Conservation (phyloP, 2,888 invertebrate genomes). For the Alitta virens region DNA sequence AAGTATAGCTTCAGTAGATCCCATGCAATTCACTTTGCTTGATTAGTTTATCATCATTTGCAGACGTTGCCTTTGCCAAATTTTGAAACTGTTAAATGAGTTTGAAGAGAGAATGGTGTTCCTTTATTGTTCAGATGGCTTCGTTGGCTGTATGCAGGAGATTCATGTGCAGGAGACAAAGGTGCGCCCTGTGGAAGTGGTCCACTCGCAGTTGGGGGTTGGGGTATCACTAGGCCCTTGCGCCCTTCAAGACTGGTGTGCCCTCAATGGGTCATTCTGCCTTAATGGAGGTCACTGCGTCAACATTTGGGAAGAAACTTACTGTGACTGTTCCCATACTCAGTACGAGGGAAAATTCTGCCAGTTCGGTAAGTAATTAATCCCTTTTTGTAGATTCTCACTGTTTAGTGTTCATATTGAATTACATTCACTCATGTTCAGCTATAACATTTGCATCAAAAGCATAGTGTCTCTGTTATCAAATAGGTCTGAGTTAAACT, state of each 20-base stretch:
- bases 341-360: conserved; percentile 92
- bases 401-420: too few relatives aligned
- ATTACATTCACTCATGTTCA: too few relatives aligned
- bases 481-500: too few relatives aligned
- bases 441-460: too few relatives aligned
- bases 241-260: conserved; percentile 45
- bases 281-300: conserved; percentile 90
- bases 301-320: conserved; percentile 78
- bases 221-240: conserved; percentile 49
- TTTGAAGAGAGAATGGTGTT: too few relatives aligned
- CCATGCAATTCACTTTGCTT: too few relatives aligned
- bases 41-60: too few relatives aligned
- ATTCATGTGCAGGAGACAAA: conserved; percentile 43
- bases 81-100: too few relatives aligned
- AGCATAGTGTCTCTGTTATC: too few relatives aligned
- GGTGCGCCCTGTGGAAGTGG: conserved; percentile 49
- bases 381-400: not conserved
- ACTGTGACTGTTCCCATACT: conserved; percentile 85
- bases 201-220: conserved; percentile 38
- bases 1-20: too few relatives aligned
- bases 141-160: conserved; percentile 55
- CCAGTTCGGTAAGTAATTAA: conserved; percentile 69
- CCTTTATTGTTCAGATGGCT: conserved; percentile 35
- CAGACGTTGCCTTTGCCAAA: too few relatives aligned
- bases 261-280: conserved; percentile 59